phyloP scores from a whole-genome alignment of 2,113 vertebrate genomes.

The Polyodon spathula region DNA sequence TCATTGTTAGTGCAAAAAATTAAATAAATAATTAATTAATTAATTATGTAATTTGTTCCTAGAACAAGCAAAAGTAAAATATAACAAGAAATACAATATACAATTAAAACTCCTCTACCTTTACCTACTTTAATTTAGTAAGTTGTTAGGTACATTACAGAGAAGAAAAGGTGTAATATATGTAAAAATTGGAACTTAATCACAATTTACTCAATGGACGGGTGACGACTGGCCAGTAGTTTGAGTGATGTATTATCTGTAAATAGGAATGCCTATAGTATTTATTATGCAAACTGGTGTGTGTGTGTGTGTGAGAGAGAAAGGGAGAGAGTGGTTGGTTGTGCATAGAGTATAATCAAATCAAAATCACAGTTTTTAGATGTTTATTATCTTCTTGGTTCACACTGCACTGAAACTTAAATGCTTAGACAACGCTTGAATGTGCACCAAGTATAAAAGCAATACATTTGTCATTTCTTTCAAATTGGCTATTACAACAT shows the following conservation, averaged over 20 bases:
- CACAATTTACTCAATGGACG: not conserved
- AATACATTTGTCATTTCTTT: conserved; percentile 16
- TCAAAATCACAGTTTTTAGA: not conserved
- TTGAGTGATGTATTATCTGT: conserved; percentile 5
- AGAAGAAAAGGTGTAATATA: not conserved
- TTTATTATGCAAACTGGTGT: conserved; percentile 9
- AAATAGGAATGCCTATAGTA: conserved; percentile 8
- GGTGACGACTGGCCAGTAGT: conserved; percentile 1
- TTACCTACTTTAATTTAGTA: too few species aligned
- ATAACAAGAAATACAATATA: too few species aligned
- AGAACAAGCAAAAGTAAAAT: too few species aligned
- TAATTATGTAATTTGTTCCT: not conserved
- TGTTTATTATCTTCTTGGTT: conserved; percentile 1
- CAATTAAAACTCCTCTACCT: too few species aligned
- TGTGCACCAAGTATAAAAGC: conserved; percentile 16
- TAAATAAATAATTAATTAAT: too few species aligned
- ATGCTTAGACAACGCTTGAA: conserved; percentile 19
- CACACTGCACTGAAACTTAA: conserved; percentile 21
- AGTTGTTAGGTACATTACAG: not conserved
- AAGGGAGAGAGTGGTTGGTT: not conserved
- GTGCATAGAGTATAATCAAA: not conserved
- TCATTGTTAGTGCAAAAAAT: too few species aligned
- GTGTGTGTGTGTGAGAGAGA: not conserved
- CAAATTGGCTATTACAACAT: conserved; percentile 49
- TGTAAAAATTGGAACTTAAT: not conserved